Evolutionary conservation across 2,888 invertebrate genomes (phyloP), one percentile per base, ranked within the genome.

Genomic region (Tiliacea citrago): DNA sequence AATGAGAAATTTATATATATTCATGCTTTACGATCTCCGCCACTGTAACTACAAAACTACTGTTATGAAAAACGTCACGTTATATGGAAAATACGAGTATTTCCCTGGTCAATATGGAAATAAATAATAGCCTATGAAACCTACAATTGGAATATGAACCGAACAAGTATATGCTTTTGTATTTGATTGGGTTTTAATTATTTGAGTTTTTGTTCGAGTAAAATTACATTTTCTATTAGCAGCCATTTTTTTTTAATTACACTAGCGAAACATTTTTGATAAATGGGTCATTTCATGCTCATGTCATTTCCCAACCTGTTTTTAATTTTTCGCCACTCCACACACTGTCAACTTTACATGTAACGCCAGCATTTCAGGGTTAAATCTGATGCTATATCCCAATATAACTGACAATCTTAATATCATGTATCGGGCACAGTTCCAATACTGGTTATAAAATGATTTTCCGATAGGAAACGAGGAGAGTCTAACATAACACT

Each of bases 391-490:
- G 29, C 24, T 70, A 55, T 35, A 61, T 68, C 1, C 60, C 16
- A 51, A 80, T 51, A 65, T 63, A 63, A 70, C n/a, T 60, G 63
- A 61, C 68, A 76, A 72, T 61, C 58, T 51, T 57, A 81, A 51
- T 53, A 47, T n/a, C n/a, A 53, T 47, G 55, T 65, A 66, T 66
- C 45, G 68, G 81, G 68, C 80, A 76, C 57, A 2, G 81, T 61
- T 76, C 81, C 80, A 80, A 80, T 61, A 58, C 39, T 2, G n/a
- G 21, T 3, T 60, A 18, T 61, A 24, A 66, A 60, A 80, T 68
- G 51, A 81, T 68, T 81, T 80, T 80, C 80, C 77, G 65, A 76
- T 76, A 65, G 51, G 18, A 72, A 57, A 65, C 18, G 65, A 42
- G 68, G n/a, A 21, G 12, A 21, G 47, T 65, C n/a, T n/a, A 72